A percentile compares a stretch with the other conserved stretches of the same genome.
Evolutionary conservation across 2,797 vertebrate genomes (phyloP).

Genomic region (Sardinella longiceps): DNA sequence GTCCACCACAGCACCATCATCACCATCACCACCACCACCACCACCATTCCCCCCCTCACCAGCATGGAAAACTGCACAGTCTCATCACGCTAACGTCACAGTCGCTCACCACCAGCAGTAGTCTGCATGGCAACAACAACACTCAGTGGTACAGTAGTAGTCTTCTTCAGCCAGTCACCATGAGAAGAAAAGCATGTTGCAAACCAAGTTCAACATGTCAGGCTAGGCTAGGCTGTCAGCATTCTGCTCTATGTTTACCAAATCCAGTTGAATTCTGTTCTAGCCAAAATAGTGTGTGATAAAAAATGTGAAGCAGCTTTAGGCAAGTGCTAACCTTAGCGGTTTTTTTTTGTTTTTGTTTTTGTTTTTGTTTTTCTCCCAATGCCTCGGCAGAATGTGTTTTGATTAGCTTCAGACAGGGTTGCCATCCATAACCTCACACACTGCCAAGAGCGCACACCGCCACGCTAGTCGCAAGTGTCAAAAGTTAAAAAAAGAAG

Average conservation of each 20-base stretch:
- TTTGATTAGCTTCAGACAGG: slow-evolving; percentile 37
- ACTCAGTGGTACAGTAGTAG: neutral
- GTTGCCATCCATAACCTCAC: slow-evolving; percentile 33
- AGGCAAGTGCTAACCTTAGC: slow-evolving; percentile 26
- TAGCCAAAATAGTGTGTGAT: slow-evolving; percentile 11
- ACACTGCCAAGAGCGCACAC: slow-evolving; percentile 2
- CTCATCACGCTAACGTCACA: neutral
- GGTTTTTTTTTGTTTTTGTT: no score
- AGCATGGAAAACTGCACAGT: neutral
- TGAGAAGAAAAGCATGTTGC: neutral
- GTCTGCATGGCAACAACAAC: slow-evolving; percentile 2
- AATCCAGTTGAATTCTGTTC: slow-evolving; percentile 12
- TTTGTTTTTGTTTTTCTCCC: no score
- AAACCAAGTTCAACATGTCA: neutral
- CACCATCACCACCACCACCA: neutral
- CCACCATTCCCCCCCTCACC: neutral
- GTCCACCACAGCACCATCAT: neutral
- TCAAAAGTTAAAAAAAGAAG: slow-evolving; percentile 25
- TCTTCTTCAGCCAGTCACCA: neutral
- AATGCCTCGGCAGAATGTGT: slow-evolving; percentile 13
- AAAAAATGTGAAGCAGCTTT: slow-evolving; percentile 5
- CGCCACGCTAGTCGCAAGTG: neutral
- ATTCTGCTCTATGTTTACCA: slow-evolving; percentile 21
- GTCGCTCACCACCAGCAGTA: neutral
- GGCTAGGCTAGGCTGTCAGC: slow-evolving; percentile 7